Conservation (phyloP, 1,140 invertebrate species). For the Drosophila tropicalis region DNA sequence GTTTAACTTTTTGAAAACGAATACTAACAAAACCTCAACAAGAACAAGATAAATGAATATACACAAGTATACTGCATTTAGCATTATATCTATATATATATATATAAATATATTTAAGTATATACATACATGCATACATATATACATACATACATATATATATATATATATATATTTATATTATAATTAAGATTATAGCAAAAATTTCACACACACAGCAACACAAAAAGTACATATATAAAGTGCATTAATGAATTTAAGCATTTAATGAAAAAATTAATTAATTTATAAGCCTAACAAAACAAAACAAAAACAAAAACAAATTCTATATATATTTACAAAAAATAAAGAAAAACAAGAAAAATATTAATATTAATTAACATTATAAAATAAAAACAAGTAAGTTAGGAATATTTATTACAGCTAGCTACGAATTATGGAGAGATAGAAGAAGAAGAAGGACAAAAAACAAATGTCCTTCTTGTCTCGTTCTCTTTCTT, state of each 20-base stretch:
- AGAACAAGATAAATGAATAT: constrained; percentile 59
- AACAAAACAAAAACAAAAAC: constrained; percentile 29
- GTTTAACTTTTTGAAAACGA: constrained; percentile 43
- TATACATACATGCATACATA: constrained; percentile 56
- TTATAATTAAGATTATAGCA: constrained; percentile 62
- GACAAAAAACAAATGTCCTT: not conserved
- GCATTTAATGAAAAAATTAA: constrained; percentile 77
- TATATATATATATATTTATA: constrained; percentile 60
- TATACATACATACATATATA: constrained; percentile 60
- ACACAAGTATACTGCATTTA: constrained; percentile 80
- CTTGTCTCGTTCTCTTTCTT: not conserved
- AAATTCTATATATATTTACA: constrained; percentile 57
- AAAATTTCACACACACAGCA: constrained; percentile 73
- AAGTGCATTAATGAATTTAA: constrained; percentile 82
- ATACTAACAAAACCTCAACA: constrained; percentile 66
- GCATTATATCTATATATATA: constrained; percentile 54
- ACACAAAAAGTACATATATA: constrained; percentile 82
- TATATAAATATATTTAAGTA: constrained; percentile 50
- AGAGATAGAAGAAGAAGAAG: constrained; percentile 1
- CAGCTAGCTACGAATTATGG: constrained; percentile 42
- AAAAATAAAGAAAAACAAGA: constrained; percentile 25
- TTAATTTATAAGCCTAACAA: constrained; percentile 74
- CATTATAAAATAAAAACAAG: constrained; percentile 31
- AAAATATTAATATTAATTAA: constrained; percentile 5
- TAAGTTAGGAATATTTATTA: constrained; percentile 29